phyloP scores from a whole-genome alignment of 2,888 invertebrate species.

The Nomada fabriciana region DNA sequence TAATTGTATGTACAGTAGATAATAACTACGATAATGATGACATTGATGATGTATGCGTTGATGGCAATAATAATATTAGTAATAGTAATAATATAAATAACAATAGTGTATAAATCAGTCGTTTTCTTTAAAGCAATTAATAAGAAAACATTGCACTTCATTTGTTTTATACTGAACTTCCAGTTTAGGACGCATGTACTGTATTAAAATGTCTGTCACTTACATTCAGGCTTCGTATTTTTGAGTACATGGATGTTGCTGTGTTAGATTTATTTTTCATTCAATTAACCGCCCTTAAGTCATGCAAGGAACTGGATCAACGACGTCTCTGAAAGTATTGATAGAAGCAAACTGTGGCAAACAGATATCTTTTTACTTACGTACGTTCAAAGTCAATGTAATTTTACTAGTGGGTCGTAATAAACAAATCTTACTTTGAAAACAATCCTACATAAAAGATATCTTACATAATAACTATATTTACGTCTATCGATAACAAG shows the following conservation, averaged over 20 bases:
- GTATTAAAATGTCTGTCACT: constrained; percentile 17
- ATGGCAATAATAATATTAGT: constrained; percentile 1
- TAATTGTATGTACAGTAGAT: constrained; percentile 18
- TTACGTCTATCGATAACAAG: constrained; percentile 17
- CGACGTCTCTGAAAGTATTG: constrained; percentile 43
- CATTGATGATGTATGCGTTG: constrained; percentile 1
- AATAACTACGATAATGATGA: background rate
- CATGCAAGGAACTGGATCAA: constrained; percentile 26
- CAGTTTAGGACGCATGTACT: constrained; percentile 6
- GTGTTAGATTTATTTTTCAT: background rate
- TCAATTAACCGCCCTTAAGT: constrained; percentile 18
- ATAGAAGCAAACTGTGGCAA: constrained; percentile 29
- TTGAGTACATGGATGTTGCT: constrained; percentile 6
- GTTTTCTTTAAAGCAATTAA: constrained; percentile 23
- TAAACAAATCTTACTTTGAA: constrained; percentile 15
- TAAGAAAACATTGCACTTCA: constrained; percentile 29
- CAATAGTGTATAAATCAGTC: constrained; percentile 46
- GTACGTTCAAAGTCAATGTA: constrained; percentile 6
- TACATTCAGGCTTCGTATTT: constrained; percentile 20
- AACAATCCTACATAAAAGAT: constrained; percentile 29
- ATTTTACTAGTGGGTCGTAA: constrained; percentile 6
- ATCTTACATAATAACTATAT: constrained; percentile 24
- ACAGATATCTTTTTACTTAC: background rate
- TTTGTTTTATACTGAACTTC: constrained; percentile 3
- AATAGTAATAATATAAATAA: constrained; percentile 10